Conservation (phyloP, 2,797 vertebrate species). For the Margarornis squamiger region DNA sequence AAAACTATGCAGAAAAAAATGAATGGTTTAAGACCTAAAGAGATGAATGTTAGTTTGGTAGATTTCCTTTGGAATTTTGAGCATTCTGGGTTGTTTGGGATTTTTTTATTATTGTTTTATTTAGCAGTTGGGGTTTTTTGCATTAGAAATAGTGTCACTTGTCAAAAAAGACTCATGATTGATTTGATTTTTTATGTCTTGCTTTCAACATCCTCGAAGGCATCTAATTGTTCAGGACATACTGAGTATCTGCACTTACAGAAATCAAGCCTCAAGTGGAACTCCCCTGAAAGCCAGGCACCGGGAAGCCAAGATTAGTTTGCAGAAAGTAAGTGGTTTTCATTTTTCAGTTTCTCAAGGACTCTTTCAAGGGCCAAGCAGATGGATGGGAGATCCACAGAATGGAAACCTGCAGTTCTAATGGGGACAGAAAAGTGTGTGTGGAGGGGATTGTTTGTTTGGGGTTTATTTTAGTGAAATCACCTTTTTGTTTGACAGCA, state of each 20-base stretch:
- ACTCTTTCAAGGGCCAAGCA: constrained; percentile 52
- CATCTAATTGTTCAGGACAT: constrained; percentile 56
- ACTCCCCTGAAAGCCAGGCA: constrained; percentile 52
- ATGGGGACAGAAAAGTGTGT: not conserved
- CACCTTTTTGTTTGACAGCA: constrained; percentile 41
- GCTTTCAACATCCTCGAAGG: constrained; percentile 45
- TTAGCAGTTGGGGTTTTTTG: not conserved
- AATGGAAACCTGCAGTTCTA: constrained; percentile 20
- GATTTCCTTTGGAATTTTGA: not conserved
- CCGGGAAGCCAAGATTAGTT: constrained; percentile 47
- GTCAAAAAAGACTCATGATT: constrained; percentile 37
- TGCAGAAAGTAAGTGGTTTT: constrained; percentile 62
- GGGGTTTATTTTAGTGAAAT: constrained; percentile 30
- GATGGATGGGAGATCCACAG: constrained; percentile 28
- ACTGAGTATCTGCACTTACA: constrained; percentile 41
- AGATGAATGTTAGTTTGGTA: not conserved
- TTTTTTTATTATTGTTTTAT: not conserved
- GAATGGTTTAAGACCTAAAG: not conserved
- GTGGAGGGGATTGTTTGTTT: constrained; percentile 4
- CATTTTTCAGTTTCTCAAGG: constrained; percentile 55
- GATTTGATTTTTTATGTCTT: not conserved
- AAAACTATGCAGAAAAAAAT: not conserved
- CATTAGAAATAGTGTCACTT: not conserved
- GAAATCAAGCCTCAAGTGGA: constrained; percentile 53
- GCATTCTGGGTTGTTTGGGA: fast-evolving